Evolutionary conservation across 2,113 vertebrate genomes (phyloP).

Genomic region (Odobenus rosmarus): DNA sequence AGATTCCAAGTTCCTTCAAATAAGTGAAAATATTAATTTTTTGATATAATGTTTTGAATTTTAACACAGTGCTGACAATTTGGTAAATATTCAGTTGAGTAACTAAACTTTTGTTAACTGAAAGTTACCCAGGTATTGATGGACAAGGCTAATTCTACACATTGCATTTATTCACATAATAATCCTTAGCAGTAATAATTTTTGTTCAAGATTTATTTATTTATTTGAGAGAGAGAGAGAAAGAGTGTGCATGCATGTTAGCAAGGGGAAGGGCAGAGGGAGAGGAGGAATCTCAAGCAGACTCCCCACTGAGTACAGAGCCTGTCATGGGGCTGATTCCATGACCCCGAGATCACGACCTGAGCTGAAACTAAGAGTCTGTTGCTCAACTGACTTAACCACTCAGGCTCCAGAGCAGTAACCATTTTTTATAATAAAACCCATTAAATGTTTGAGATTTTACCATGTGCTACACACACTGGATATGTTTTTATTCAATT

Average conservation of each 20-base stretch:
- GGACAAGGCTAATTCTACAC: neutral
- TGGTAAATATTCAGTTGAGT: neutral
- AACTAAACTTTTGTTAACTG: neutral
- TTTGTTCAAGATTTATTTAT: neutral
- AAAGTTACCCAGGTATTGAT: neutral
- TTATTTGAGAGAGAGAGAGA: neutral
- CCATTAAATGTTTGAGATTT: neutral
- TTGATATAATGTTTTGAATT: neutral
- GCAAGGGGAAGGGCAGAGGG: neutral
- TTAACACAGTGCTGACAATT: neutral
- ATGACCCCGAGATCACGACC: neutral
- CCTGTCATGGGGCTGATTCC: neutral
- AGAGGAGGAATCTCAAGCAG: neutral
- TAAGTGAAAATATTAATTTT: neutral
- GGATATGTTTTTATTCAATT: neutral
- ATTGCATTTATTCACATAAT: neutral
- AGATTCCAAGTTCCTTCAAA: neutral
- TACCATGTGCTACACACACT: neutral
- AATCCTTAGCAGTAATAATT: neutral
- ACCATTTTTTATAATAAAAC: neutral
- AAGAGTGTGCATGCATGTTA: neutral
- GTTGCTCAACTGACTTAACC: neutral
- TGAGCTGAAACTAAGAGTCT: neutral
- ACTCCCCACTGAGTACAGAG: neutral
- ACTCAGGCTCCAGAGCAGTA: neutral